A percentile compares a stretch with the other conserved stretches of the same genome.
These are phyloP conservation scores for Phyllotis vaccarum DNA, from an alignment of 2,797 vertebrate genomes.

Conservation along the genomic window DNA sequence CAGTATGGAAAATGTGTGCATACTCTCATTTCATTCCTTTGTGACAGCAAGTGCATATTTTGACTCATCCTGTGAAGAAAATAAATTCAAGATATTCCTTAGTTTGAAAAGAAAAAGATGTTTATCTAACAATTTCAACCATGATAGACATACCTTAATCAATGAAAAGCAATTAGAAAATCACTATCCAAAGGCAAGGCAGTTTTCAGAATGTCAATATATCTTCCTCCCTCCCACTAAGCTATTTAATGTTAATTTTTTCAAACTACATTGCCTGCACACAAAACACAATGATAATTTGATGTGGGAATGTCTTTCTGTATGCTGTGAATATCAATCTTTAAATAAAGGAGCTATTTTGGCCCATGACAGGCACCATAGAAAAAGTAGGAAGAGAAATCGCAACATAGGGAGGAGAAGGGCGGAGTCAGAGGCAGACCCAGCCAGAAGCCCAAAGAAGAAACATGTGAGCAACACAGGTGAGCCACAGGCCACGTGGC, in stretches of 20 bases:
- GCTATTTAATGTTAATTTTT: slow-evolving; percentile 56
- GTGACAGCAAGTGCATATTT: slow-evolving; percentile 19
- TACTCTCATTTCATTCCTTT: not conserved
- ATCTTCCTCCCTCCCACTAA: not conserved
- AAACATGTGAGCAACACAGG: no score
- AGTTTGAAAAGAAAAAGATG: not conserved
- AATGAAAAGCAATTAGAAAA: slow-evolving; percentile 66
- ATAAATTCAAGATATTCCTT: slow-evolving; percentile 44
- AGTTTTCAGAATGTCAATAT: slow-evolving; percentile 33
- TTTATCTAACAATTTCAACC: slow-evolving; percentile 61
- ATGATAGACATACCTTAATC: slow-evolving; percentile 20
- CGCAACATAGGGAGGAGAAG: no score
- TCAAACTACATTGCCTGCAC: not conserved
- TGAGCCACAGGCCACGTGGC: no score
- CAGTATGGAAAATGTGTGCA: not conserved
- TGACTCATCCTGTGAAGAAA: not conserved
- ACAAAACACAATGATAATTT: slow-evolving; percentile 5
- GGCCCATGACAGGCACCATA: no score
- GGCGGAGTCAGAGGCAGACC: no score
- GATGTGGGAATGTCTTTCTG: no score
- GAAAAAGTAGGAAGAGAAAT: no score
- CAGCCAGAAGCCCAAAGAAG: no score
- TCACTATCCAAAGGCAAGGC: not conserved
- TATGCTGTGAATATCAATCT: no score
- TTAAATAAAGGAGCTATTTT: no score